Conservation (phyloP, 1,140 invertebrate genomes). For the Drosophila lini region DNA sequence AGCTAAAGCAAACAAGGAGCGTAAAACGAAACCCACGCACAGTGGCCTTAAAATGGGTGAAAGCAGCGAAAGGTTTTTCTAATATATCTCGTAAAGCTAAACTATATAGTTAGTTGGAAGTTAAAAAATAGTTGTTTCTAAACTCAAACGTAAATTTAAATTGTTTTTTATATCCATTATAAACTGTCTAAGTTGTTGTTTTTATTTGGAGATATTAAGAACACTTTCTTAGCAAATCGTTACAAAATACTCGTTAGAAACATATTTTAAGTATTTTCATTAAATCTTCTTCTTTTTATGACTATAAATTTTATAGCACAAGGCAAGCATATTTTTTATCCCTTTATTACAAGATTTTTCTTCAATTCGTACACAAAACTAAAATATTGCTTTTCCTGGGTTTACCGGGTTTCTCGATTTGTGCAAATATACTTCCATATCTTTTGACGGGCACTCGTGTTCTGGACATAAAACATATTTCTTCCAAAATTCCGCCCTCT, state of each 20-base stretch:
- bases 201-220: too few species aligned
- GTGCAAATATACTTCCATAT: background rate
- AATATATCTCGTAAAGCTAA: too few species aligned
- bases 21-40: slow-evolving; percentile 38
- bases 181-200: too few species aligned
- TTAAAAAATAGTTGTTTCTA: background rate
- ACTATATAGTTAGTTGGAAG: background rate
- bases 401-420: background rate
- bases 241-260: background rate
- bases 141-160: background rate
- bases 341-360: background rate
- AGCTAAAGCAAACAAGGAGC: slow-evolving; percentile 29
- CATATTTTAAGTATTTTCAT: background rate
- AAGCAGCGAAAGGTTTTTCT: background rate
- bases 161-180: background rate
- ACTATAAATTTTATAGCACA: background rate
- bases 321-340: background rate
- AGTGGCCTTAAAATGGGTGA: slow-evolving; percentile 15
- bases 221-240: background rate
- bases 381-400: background rate
- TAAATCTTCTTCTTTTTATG: background rate
- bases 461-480: slow-evolving; percentile 24
- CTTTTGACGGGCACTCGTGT: slow-evolving; percentile 5
- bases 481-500: background rate
- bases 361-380: background rate